A percentile compares a stretch with the other conserved stretches of the same genome.
Evolutionary conservation across 2,888 invertebrate species (phyloP).

Genomic region (Aquatica leii): DNA sequence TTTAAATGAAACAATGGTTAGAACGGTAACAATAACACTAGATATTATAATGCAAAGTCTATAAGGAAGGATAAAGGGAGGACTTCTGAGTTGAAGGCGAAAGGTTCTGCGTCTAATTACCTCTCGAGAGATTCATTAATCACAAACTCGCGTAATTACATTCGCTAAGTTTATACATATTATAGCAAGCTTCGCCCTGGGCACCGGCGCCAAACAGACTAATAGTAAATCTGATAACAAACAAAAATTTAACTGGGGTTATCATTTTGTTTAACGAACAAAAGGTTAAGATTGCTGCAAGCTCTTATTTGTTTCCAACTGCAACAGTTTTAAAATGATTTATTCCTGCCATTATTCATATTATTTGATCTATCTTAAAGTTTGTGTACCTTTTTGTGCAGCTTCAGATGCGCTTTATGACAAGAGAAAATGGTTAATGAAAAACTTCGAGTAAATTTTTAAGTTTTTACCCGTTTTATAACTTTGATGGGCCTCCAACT

Average conservation of each 20-base stretch:
- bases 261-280: slow-evolving; percentile 50
- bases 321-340: slow-evolving; percentile 22
- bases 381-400: no score
- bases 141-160: slow-evolving; percentile 61
- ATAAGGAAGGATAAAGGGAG: slow-evolving; percentile 39
- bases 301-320: slow-evolving; percentile 30
- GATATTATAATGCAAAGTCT: slow-evolving; percentile 27
- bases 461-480: no score
- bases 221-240: slow-evolving; percentile 54
- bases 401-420: neutral
- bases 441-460: no score
- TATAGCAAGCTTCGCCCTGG: slow-evolving; percentile 47
- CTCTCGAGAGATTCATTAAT: slow-evolving; percentile 62
- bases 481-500: no score
- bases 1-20: slow-evolving; percentile 24
- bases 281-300: slow-evolving; percentile 35
- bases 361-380: no score
- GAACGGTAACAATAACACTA: slow-evolving; percentile 21
- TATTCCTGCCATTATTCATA: slow-evolving; percentile 18
- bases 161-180: slow-evolving; percentile 60
- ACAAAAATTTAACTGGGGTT: slow-evolving; percentile 51
- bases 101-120: slow-evolving; percentile 61
- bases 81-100: slow-evolving; percentile 56
- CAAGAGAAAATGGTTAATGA: neutral
- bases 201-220: slow-evolving; percentile 48